These are phyloP conservation scores for Callyntrura sp. DNA, from an alignment of 2,888 invertebrate species.

Conservation along the genomic window DNA sequence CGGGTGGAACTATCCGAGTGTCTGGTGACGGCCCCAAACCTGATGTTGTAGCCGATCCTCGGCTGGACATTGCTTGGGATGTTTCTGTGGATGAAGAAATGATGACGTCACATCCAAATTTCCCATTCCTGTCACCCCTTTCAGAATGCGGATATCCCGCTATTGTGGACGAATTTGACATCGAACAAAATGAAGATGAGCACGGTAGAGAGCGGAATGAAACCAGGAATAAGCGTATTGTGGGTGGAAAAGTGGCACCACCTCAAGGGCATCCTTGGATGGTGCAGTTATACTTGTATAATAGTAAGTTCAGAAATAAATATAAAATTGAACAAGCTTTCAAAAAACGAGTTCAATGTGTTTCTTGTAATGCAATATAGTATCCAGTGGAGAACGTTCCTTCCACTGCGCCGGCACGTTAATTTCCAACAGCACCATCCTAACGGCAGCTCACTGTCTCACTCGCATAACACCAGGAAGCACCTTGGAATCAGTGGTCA, in stretches of 20 bases:
- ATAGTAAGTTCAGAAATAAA: slow-evolving; percentile 57
- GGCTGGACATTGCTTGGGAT: background rate
- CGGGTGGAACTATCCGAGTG: slow-evolving; percentile 48
- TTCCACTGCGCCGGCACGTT: slow-evolving; percentile 79
- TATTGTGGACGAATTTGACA: background rate
- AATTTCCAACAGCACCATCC: slow-evolving; percentile 66
- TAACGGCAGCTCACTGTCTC: slow-evolving; percentile 71
- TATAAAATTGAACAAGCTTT: background rate
- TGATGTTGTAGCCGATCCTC: slow-evolving; percentile 34
- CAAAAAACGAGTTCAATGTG: too few relatives aligned
- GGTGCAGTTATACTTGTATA: slow-evolving; percentile 75
- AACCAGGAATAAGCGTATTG: slow-evolving; percentile 68
- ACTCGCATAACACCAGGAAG: slow-evolving; percentile 46
- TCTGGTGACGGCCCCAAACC: slow-evolving; percentile 52
- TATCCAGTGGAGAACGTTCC: slow-evolving; percentile 36
- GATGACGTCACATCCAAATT: slow-evolving; percentile 57
- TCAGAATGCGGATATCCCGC: slow-evolving; percentile 56
- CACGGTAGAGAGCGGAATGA: background rate
- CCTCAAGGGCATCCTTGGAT: slow-evolving; percentile 76
- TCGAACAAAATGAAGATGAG: background rate
- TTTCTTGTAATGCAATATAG: slow-evolving; percentile 51
- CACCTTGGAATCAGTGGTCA: slow-evolving; percentile 57
- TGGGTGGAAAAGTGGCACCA: slow-evolving; percentile 70
- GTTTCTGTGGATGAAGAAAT: slow-evolving; percentile 10
- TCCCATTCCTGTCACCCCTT: slow-evolving; percentile 3